phyloP scores from a whole-genome alignment of 2,797 vertebrate genomes.

The Protosalanx chinensis region DNA sequence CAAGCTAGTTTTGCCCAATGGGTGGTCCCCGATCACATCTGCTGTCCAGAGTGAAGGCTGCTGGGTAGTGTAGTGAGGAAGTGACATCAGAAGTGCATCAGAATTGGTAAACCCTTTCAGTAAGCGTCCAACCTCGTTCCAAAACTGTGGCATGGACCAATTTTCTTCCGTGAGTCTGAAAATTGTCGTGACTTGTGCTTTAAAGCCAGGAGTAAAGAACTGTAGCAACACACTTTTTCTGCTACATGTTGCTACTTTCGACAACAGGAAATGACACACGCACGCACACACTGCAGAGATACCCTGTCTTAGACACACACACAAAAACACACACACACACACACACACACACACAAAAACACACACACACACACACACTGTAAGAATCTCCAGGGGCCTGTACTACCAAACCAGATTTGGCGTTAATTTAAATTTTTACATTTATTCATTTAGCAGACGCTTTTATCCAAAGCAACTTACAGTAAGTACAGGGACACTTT shows the following conservation, averaged over 20 bases:
- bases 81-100: not conserved
- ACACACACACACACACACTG: too few species aligned
- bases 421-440: too few species aligned
- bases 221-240: constrained; percentile 18
- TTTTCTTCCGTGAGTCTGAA: constrained; percentile 50
- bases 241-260: not conserved
- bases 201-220: constrained; percentile 15
- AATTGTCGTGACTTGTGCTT: constrained; percentile 36
- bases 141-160: constrained; percentile 45
- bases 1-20: not conserved
- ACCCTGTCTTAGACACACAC: not conserved
- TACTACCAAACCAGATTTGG: too few species aligned
- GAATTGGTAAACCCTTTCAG: not conserved
- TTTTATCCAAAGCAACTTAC: too few species aligned
- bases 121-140: constrained; percentile 22
- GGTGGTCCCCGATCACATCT: constrained; percentile 18
- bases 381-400: too few species aligned
- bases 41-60: not conserved
- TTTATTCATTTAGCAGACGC: too few species aligned
- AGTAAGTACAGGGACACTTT: too few species aligned
- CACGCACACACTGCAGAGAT: not conserved
- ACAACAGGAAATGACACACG: not conserved
- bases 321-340: not conserved
- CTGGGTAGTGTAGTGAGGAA: constrained; percentile 14
- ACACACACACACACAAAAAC: too few species aligned